Conservation (phyloP, 92 coral and sea anemone species). For the Pocillopora meandrina region DNA sequence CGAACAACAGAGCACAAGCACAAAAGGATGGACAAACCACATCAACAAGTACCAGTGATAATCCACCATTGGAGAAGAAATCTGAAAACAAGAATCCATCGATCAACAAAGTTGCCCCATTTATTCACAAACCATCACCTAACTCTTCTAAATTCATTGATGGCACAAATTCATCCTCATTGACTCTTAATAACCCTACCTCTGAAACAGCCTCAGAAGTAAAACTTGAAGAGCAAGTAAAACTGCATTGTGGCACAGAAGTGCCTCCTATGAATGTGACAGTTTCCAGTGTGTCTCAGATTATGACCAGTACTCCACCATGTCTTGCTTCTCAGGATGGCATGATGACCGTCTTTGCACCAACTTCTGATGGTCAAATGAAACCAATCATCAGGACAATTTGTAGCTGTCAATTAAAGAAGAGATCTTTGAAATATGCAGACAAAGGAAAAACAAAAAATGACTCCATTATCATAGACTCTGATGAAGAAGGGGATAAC, state of each 20-base stretch:
- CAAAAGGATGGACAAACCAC: not conserved
- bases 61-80: not conserved
- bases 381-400: slow-evolving; percentile 16
- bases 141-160: not conserved
- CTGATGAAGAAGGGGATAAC: slow-evolving; percentile 64
- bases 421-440: slow-evolving; percentile 29
- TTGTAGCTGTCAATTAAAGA: slow-evolving; percentile 37
- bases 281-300: not conserved
- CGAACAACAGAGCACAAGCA: not conserved
- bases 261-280: not conserved
- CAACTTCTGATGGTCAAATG: slow-evolving; percentile 29
- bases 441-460: slow-evolving; percentile 37
- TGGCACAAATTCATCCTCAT: not conserved
- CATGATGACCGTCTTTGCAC: slow-evolving; percentile 5
- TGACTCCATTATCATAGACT: slow-evolving; percentile 65
- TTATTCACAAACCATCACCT: slow-evolving; percentile 26
- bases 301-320: not conserved
- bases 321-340: slow-evolving; percentile 25
- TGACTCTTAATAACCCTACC: not conserved
- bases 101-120: slow-evolving; percentile 34
- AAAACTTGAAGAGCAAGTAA: slow-evolving; percentile 6
- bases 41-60: not conserved
- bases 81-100: slow-evolving; percentile 23
- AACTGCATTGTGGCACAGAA: not conserved
- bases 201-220: slow-evolving; percentile 1